phyloP scores from a whole-genome alignment of 2,888 invertebrate species.

The Plutella xylostella region DNA sequence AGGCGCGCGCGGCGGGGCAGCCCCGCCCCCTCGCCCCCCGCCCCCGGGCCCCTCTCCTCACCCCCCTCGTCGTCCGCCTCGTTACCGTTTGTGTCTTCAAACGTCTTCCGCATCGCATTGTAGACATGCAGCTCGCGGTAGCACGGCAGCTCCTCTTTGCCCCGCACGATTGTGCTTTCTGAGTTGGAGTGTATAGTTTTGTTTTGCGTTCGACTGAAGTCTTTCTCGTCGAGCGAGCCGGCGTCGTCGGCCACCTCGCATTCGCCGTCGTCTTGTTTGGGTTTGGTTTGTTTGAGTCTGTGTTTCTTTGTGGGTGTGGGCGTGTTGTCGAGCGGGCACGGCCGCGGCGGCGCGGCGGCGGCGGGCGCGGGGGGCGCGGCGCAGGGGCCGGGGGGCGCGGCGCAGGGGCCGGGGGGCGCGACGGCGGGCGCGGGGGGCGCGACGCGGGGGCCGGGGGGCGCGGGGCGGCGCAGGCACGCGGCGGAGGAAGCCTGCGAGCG shows the following conservation, averaged over 20 bases:
- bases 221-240: conserved; percentile 39
- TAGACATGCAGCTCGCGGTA: no score
- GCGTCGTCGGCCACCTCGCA: conserved; percentile 71
- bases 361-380: conserved; percentile 30
- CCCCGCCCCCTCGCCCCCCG: conserved; percentile 37
- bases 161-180: conserved; percentile 65
- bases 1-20: conserved; percentile 41
- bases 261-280: conserved; percentile 34
- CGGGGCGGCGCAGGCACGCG: background rate
- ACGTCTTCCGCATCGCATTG: conserved; percentile 13
- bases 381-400: conserved; percentile 14
- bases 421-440: conserved; percentile 25
- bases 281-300: background rate
- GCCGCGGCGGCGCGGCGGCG: conserved; percentile 34
- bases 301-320: conserved; percentile 1
- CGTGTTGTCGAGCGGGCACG: conserved; percentile 9
- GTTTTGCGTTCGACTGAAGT: conserved; percentile 18
- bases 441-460: background rate
- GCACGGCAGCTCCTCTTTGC: conserved; percentile 78
- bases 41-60: conserved; percentile 18
- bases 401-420: conserved; percentile 22
- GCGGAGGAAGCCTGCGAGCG: background rate
- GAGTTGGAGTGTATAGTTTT: conserved; percentile 29
- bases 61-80: background rate
- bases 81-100: background rate